Conservation (phyloP, 2,888 invertebrate species). For the Ernsta delagoae region DNA sequence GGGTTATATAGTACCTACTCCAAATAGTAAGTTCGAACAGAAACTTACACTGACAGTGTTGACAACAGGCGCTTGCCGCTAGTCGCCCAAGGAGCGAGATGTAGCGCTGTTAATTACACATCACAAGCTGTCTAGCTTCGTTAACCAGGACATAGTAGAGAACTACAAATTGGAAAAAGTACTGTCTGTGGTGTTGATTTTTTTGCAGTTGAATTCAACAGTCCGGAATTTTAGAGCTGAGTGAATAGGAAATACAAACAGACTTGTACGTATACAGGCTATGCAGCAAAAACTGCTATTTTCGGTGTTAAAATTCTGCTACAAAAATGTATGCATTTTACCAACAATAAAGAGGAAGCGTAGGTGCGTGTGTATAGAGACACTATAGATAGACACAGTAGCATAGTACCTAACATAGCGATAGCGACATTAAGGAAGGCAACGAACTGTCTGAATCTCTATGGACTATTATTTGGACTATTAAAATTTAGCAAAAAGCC, state of each 20-base stretch:
- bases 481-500: too few species aligned
- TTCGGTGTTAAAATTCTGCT: too few species aligned
- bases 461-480: too few species aligned
- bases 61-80: neutral
- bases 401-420: too few species aligned
- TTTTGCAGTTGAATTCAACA: slow-evolving; percentile 15
- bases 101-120: slow-evolving; percentile 29
- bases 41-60: slow-evolving; percentile 21
- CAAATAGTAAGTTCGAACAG: slow-evolving; percentile 4
- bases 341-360: too few species aligned
- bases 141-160: slow-evolving; percentile 23
- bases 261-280: too few species aligned
- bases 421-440: too few species aligned
- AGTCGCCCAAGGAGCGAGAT: slow-evolving; percentile 26
- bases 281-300: too few species aligned
- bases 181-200: slow-evolving; percentile 12
- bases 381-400: too few species aligned
- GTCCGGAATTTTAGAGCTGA: slow-evolving; percentile 9
- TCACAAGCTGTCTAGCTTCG: slow-evolving; percentile 19
- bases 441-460: too few species aligned
- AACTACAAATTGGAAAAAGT: slow-evolving; percentile 36
- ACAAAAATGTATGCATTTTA: too few species aligned
- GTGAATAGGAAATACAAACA: neutral
- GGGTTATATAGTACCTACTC: neutral
- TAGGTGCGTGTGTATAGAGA: too few species aligned